A percentile compares a stretch with the other conserved stretches of the same genome.
Evolutionary conservation across 1,140 invertebrate genomes (phyloP).

Genomic region (Aphaenogaster floridana): DNA sequence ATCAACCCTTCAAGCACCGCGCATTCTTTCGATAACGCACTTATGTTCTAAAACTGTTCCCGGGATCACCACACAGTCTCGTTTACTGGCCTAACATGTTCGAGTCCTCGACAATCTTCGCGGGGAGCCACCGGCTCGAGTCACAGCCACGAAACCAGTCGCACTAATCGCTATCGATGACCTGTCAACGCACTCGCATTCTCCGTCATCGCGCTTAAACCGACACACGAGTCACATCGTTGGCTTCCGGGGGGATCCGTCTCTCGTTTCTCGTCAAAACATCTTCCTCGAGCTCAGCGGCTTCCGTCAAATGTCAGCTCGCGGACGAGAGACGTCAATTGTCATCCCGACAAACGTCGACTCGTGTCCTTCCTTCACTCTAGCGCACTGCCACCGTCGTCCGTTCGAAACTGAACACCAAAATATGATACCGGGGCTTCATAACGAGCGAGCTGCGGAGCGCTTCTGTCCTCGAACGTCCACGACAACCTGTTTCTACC

Average conservation of each 20-base stretch:
- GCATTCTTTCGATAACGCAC: constrained; percentile 18
- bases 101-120: not conserved
- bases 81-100: constrained; percentile 30
- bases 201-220: constrained; percentile 31
- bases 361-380: not conserved
- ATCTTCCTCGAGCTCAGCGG: not conserved
- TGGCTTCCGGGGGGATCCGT: not conserved
- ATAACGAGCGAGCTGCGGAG: not conserved
- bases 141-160: constrained; percentile 30
- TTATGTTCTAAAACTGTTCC: constrained; percentile 6
- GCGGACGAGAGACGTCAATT: not conserved
- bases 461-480: not conserved
- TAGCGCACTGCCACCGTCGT: constrained; percentile 6
- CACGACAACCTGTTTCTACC: constrained; percentile 30
- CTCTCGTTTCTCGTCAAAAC: constrained; percentile 36
- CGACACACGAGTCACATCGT: constrained; percentile 28
- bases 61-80: constrained; percentile 11
- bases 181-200: constrained; percentile 29
- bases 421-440: not conserved
- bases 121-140: too few species aligned
- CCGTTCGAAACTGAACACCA: not conserved
- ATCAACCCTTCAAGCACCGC: not conserved
- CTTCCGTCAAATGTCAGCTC: not conserved
- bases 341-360: not conserved
- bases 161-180: constrained; percentile 43